A percentile compares a stretch with the other conserved stretches of the same genome.
Evolutionary conservation across 2,888 invertebrate genomes (phyloP).

Genomic region (Drosophila tanythrix): DNA sequence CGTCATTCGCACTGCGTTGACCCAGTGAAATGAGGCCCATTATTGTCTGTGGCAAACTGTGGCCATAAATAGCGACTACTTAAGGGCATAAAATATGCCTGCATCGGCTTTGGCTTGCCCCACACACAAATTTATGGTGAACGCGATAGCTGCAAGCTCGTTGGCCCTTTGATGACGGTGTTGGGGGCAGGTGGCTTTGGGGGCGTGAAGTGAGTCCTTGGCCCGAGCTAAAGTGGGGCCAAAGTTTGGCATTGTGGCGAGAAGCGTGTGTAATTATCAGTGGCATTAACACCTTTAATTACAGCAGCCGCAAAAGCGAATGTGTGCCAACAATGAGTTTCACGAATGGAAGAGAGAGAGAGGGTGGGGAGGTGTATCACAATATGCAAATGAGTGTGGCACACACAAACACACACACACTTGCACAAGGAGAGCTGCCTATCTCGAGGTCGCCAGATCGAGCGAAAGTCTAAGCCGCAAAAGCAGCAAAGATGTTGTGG

Average conservation of each 20-base stretch:
- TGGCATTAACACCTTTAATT: slow-evolving; percentile 80
- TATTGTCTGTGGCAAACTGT: slow-evolving; percentile 26
- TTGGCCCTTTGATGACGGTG: not conserved
- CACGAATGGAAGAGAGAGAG: not conserved
- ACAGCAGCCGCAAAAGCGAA: slow-evolving; percentile 54
- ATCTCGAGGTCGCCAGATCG: slow-evolving; percentile 55
- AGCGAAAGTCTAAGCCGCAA: slow-evolving; percentile 24
- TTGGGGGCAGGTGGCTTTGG: not conserved
- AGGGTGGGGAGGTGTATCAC: slow-evolving; percentile 28
- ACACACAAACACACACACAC: not conserved
- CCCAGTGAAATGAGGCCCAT: slow-evolving; percentile 31
- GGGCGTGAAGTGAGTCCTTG: slow-evolving; percentile 15
- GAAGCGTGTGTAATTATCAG: slow-evolving; percentile 70
- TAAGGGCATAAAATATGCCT: slow-evolving; percentile 65
- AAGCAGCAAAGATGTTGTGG: slow-evolving; percentile 16
- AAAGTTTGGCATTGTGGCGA: slow-evolving; percentile 9
- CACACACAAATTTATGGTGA: slow-evolving; percentile 63
- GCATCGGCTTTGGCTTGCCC: slow-evolving; percentile 29
- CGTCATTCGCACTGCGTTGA: slow-evolving; percentile 11
- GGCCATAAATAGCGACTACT: slow-evolving; percentile 62
- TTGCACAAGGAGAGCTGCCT: not conserved
- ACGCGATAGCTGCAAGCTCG: slow-evolving; percentile 51
- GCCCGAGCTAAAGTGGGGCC: slow-evolving; percentile 18
- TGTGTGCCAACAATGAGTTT: slow-evolving; percentile 57
- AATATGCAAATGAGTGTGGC: slow-evolving; percentile 63